Evolutionary conservation across 2,797 vertebrate species (phyloP).

Genomic region (Periophthalmus magnuspinnatus): DNA sequence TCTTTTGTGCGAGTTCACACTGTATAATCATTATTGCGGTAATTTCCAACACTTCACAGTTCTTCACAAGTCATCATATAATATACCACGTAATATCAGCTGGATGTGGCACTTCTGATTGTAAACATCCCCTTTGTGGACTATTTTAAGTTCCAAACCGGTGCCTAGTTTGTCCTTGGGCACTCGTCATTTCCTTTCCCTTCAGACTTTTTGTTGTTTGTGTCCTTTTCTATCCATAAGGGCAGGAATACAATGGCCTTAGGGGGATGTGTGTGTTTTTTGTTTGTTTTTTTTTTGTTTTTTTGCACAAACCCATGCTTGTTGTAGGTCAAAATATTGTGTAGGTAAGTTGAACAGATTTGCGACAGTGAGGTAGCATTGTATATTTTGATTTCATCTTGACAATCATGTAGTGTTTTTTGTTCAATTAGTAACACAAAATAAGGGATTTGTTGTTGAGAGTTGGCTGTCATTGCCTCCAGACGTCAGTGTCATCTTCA

Average conservation of each 20-base stretch:
- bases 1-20: not conserved
- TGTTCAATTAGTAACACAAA: constrained; percentile 8
- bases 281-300: constrained; percentile 25
- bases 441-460: not conserved
- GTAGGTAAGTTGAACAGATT: not conserved
- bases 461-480: constrained; percentile 11
- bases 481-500: constrained; percentile 14
- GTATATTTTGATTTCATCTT: not conserved
- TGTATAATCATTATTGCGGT: not conserved
- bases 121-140: constrained; percentile 3
- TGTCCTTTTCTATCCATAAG: constrained; percentile 22
- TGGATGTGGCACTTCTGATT: not conserved
- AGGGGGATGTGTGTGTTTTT: not conserved
- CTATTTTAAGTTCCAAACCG: constrained; percentile 22
- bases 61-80: no score
- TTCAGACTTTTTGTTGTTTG: not conserved
- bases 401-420: not conserved
- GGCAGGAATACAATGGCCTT: constrained; percentile 12
- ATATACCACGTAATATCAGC: not conserved
- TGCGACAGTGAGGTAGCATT: not conserved
- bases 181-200: constrained; percentile 29
- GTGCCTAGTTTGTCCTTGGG: constrained; percentile 16
- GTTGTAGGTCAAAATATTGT: constrained; percentile 8
- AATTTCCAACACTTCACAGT: not conserved
- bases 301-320: constrained; percentile 16